A percentile compares a stretch with the other conserved stretches of the same genome.
These are phyloP conservation scores for Lutjanus argentimaculatus DNA, from an alignment of 2,797 vertebrate genomes.

Conservation along the genomic window DNA sequence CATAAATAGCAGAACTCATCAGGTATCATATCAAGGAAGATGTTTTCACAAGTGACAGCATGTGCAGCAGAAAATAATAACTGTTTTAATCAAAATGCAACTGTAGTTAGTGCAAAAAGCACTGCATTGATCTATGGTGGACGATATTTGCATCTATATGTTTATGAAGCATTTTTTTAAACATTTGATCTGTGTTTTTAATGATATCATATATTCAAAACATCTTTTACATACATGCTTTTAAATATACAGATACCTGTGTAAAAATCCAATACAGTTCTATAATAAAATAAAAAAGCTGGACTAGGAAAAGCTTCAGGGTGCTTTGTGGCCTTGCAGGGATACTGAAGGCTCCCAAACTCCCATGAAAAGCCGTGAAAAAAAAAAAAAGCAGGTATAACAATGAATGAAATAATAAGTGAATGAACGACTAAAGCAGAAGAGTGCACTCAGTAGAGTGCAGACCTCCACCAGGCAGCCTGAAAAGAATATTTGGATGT, in stretches of 20 bases:
- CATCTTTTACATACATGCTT: background rate
- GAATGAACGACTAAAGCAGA: too few species aligned
- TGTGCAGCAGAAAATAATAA: background rate
- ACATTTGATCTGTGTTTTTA: background rate
- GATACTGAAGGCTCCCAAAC: background rate
- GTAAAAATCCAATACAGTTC: background rate
- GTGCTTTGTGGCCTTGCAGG: background rate
- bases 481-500: too few species aligned
- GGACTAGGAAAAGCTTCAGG: background rate
- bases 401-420: background rate
- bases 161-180: background rate
- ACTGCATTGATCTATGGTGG: background rate
- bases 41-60: constrained; percentile 1
- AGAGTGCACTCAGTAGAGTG: too few species aligned
- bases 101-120: background rate
- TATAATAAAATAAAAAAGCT: background rate
- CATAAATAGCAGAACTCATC: constrained; percentile 40
- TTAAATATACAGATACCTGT: background rate
- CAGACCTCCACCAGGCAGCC: too few species aligned
- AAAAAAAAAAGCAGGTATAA: background rate
- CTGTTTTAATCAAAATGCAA: constrained; percentile 34
- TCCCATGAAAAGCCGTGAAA: background rate
- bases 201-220: background rate
- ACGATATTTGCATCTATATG: background rate
- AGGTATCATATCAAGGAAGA: constrained; percentile 23